Base-by-base conservation (phyloP, 1,140 invertebrate genomes). In the Ericerus pela region DNA sequence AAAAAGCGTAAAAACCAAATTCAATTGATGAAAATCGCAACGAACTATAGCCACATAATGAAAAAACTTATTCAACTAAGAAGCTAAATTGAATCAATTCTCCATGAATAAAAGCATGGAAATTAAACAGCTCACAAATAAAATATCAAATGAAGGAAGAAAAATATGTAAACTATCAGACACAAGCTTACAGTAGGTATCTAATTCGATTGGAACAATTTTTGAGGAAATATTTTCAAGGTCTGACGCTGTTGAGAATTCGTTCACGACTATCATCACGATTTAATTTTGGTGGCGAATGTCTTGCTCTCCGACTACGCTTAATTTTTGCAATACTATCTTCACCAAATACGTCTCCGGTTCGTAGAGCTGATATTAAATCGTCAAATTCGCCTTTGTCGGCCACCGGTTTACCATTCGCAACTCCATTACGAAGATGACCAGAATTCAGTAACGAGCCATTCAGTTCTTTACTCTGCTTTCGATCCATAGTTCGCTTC, bases 281-380 rank as follows among this genome's bases (percentile, higher is more conserved):
- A 62, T 79, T 75, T 1, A 76, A 66, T 51, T 74, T 77, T 0
- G 81, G 76, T 0, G 78, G 77, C 0, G 77, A 79, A 58, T 75
- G 71, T 18, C 76, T 70, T 54, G 74, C 71, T 62, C 82, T 81
- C 53, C 82, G 75, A 10, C 81, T 86, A 31, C 88, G 71, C 61
- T 90, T 88, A 69, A 90, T 88, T 67, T 91, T 92, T 27, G 88
- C 89, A 59, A 96, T 88, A 41, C 59, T 60, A 67, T 97, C 93
- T 67, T 97, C 93, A 0, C 91, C 91, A 67, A 97, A 98, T 0
- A 97, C 91, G 67, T 97, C 94, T 0, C 94, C 95, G 1, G 92
- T 96, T 63, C 93, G 73, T 16, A 98, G 70, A 0, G 94, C 94
- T 2, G 90, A 96, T 64, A 98, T 97, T 28, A 98, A 72, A 70